A percentile compares a stretch with the other conserved stretches of the same genome.
These are phyloP conservation scores for Daphoenositta chrysoptera DNA, from an alignment of 2,113 vertebrate genomes.

Conservation along the genomic window DNA sequence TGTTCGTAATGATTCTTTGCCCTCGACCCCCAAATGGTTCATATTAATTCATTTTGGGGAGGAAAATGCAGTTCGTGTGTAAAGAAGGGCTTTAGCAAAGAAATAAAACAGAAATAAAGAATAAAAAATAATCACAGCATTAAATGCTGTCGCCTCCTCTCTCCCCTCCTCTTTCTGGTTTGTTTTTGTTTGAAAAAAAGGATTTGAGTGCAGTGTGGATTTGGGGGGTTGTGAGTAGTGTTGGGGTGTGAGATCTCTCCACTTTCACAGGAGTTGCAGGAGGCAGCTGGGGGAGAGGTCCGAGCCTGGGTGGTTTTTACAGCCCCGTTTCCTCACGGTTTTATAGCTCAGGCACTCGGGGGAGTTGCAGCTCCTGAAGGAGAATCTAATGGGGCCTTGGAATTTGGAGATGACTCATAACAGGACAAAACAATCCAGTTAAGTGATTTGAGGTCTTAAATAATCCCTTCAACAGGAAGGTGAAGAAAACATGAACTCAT, in stretches of 20 bases:
- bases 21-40: not conserved
- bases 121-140: not conserved
- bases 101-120: not conserved
- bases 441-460: slow-evolving; percentile 58
- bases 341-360: not conserved
- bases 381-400: slow-evolving; percentile 15
- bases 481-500: slow-evolving; percentile 62
- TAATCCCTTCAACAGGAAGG: slow-evolving; percentile 57
- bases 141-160: not conserved
- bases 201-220: not conserved
- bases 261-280: not conserved
- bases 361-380: slow-evolving; percentile 30
- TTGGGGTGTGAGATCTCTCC: not conserved
- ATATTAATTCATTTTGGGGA: not conserved
- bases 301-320: not conserved
- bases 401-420: slow-evolving; percentile 45
- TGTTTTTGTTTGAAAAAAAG: not conserved
- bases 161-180: not conserved
- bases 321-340: not conserved
- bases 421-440: slow-evolving; percentile 53
- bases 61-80: not conserved
- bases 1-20: no score
- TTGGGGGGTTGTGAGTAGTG: not conserved
- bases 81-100: not conserved
- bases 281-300: not conserved